Evolutionary conservation across 2,888 invertebrate genomes (phyloP), one percentile per base, ranked within the genome.

Genomic region (Spicauda simplicius): DNA sequence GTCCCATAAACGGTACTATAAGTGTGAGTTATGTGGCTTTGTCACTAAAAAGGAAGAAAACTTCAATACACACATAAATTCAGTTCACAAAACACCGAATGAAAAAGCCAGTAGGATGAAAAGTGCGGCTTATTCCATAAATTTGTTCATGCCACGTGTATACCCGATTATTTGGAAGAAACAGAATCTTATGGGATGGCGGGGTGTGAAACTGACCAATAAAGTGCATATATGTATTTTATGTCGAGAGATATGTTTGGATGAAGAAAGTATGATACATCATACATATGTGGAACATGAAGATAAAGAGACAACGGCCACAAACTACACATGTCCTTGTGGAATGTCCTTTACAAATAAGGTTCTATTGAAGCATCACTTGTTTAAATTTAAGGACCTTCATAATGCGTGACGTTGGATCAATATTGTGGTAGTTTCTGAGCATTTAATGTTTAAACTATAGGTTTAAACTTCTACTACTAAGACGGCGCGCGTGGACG

Each of bases 291-390:
- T 70, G 0, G 81, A 81, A 7, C 84, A 87, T 14, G 55, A 55
- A 0, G 53, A 62, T 0, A 30, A 45, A 0, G 60, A 65, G 0
- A 25, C 7, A 0, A 54, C 70, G 0, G 71, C 67, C 0, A 73
- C 73, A 0, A 68, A 33, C 0, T 65, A 83, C 14, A 37, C 64
- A 2, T 89, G 89, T 64, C 18, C 33, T 0, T 90, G 90, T 7
- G 88, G 88, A 0, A 79, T 81, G 16, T 63, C 66, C 1, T 90
- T 87, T 20, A 75, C 72, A 0, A 84, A 80, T 41, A 80, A 72
- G 10, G 78, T 90, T 0, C 50, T 90, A 2, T 71, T 88, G 37
- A 87, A 83, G 45, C 84, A 90, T 25, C 89, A 89, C 68, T 61
- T 84, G 0, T 82, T 85, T 56, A 85, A 75, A 63, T 74, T 64